phyloP scores from a whole-genome alignment of 1,140 invertebrate species.

The Tyrophagus putrescentiae region DNA sequence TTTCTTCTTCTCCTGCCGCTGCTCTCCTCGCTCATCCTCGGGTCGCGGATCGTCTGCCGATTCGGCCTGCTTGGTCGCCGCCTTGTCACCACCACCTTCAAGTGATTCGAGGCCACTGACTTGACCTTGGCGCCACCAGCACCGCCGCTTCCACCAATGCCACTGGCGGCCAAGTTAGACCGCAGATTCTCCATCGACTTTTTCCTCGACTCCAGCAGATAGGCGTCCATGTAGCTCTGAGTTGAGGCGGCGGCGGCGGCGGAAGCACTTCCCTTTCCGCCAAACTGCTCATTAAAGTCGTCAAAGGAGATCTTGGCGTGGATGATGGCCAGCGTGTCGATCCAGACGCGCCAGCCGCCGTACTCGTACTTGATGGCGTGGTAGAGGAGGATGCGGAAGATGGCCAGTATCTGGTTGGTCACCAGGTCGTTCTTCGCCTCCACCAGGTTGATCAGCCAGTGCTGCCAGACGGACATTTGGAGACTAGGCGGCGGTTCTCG shows the following conservation, averaged over 20 bases:
- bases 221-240: not conserved
- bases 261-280: not conserved
- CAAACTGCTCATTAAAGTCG: conserved; percentile 19
- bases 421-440: conserved; percentile 82
- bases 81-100: not conserved
- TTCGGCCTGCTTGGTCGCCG: no score
- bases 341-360: conserved; percentile 99
- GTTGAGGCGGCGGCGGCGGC: not conserved
- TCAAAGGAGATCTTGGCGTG: conserved; percentile 74
- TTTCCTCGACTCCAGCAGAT: not conserved
- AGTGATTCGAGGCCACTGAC: not conserved
- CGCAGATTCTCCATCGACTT: not conserved
- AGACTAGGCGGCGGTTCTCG: conserved; percentile 67
- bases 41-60: conserved; percentile 16
- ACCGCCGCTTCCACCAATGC: not conserved
- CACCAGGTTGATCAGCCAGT: conserved; percentile 97
- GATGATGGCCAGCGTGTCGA: conserved; percentile 95
- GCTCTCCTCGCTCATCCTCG: conserved; percentile 17
- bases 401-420: conserved; percentile 91
- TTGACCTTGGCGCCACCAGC: not conserved
- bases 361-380: conserved; percentile 99
- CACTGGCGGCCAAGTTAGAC: not conserved
- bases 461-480: conserved; percentile 99
- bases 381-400: conserved; percentile 91
- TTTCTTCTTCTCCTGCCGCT: conserved; percentile 13